A percentile compares a stretch with the other conserved stretches of the same genome.
Evolutionary conservation across 2,113 vertebrate genomes (phyloP).

Genomic region (Barbus barbus): DNA sequence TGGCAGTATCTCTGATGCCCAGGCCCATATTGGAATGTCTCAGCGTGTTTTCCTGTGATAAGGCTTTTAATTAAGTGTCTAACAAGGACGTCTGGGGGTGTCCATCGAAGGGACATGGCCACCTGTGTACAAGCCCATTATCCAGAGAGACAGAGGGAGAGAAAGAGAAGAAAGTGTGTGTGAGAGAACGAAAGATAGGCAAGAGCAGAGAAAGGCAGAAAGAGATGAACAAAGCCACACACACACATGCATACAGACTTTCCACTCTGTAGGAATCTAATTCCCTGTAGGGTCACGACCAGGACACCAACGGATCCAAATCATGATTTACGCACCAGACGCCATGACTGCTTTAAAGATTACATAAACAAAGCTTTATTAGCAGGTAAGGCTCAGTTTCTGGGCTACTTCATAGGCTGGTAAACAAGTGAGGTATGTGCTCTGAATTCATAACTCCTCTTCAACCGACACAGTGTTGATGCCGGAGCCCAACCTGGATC

Average conservation of each 20-base stretch:
- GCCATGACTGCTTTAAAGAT: slow-evolving; percentile 7
- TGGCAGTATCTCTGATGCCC: slow-evolving; percentile 61
- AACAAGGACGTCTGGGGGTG: slow-evolving; percentile 55
- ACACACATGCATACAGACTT: neutral
- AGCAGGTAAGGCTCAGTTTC: slow-evolving; percentile 57
- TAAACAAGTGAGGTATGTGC: slow-evolving; percentile 67
- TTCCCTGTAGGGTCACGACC: slow-evolving; percentile 8
- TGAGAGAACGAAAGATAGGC: neutral
- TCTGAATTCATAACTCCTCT: slow-evolving; percentile 63
- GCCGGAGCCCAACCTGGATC: neutral
- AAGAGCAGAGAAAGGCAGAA: neutral
- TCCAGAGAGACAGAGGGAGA: slow-evolving; percentile 36
- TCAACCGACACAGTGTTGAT: neutral
- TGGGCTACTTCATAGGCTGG: slow-evolving; percentile 60
- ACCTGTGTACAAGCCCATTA: slow-evolving; percentile 56
- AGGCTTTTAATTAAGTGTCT: slow-evolving; percentile 69
- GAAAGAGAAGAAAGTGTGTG: slow-evolving; percentile 19
- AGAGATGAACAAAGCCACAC: slow-evolving; percentile 6
- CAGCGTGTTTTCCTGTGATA: slow-evolving; percentile 61
- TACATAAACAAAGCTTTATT: slow-evolving; percentile 56
- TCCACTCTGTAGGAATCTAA: slow-evolving; percentile 11
- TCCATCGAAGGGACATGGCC: slow-evolving; percentile 51
- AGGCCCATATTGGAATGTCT: slow-evolving; percentile 60
- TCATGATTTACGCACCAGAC: slow-evolving; percentile 28
- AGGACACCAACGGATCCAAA: slow-evolving; percentile 9